Evolutionary conservation across 2,797 vertebrate species (phyloP), one percentile per base, ranked within the genome.

Genomic region (Malacoctenus gilli): DNA sequence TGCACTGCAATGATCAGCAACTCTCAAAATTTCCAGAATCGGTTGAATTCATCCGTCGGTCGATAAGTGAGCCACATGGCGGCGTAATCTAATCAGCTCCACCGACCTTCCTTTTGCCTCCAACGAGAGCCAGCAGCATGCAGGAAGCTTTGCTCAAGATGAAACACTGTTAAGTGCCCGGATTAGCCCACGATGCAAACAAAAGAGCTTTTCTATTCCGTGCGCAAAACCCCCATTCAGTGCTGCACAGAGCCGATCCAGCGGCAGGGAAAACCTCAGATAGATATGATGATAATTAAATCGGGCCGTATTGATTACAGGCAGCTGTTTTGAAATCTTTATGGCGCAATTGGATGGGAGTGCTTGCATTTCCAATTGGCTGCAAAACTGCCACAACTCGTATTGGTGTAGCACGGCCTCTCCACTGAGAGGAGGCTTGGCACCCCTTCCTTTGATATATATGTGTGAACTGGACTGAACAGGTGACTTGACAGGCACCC

Each of bases 21-120:
- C 31, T 42, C 32, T 61, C 16, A 20, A 30, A 38, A 59, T 65
- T 72, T 66, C 51, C 40, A 69, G 31, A 64, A 68, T 41, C 48
- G 79, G 70, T 23, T 40, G 55, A 58, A 37, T 52, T 53, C 8
- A 60, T 50, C 41, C 44, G n/a, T 37, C 15, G 30, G 63, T 72
- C 69, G 83, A 80, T 76, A 58, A 74, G 50, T 37, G 30, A 52
- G 62, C 51, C 73, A 77, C 66, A 81, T 82, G 80, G 61, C 58
- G 43, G 38, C 12, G 9, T 84, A 87, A 89, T 86, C 75, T 82
- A 79, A 88, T 88, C 76, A 80, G 51, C 36, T 53, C 47, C 36
- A 58, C 57, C 68, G 58, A 58, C 54, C 22, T 75, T 79, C 36
- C 38, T 57, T 59, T 71, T 72, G 64, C n/a, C n/a, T n/a, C n/a